Conservation (phyloP, 2,113 vertebrate species). For the Fregata magnificens region DNA sequence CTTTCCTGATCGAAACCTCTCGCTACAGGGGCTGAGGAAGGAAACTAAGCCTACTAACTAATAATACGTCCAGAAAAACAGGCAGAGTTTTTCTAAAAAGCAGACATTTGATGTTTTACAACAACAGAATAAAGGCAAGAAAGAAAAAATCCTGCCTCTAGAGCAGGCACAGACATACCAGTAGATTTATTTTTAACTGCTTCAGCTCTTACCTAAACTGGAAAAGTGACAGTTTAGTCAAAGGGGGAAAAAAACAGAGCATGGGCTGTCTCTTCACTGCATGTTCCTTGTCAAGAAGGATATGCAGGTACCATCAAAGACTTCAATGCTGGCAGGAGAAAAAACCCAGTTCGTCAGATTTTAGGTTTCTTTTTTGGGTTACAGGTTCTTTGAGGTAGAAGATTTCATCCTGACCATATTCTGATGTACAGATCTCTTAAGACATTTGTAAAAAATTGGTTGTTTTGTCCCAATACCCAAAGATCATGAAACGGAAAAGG, state of each 20-base stretch:
- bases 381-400: neutral
- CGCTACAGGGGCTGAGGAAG: neutral
- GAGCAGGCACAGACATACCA: neutral
- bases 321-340: neutral
- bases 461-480: neutral
- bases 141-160: neutral
- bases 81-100: neutral
- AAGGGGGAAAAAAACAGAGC: neutral
- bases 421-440: neutral
- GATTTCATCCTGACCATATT: neutral
- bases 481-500: neutral
- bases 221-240: neutral
- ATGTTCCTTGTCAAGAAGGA: neutral
- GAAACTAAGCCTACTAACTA: neutral
- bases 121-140: neutral
- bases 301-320: neutral
- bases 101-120: neutral
- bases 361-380: neutral
- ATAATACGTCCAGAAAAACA: neutral
- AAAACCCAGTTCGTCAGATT: fast-evolving
- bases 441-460: neutral
- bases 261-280: neutral
- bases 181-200: neutral
- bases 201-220: neutral
- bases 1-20: neutral